phyloP scores from a whole-genome alignment of 2,797 vertebrate genomes.

The Falco columbarius region DNA sequence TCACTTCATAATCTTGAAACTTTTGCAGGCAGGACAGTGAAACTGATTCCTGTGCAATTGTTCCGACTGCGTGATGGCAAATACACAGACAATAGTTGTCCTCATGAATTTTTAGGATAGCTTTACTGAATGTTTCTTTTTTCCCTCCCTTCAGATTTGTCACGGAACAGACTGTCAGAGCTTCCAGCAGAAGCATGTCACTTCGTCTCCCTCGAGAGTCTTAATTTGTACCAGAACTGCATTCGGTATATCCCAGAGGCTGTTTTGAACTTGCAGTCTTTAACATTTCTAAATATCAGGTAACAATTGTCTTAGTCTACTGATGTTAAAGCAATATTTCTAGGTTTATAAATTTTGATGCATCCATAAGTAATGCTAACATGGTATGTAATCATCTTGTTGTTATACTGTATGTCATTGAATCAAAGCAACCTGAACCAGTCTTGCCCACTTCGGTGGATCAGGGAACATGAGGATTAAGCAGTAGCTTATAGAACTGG shows the following conservation, averaged over 20 bases:
- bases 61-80: not conserved
- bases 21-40: not conserved
- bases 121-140: not conserved
- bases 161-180: conserved; percentile 91
- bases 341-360: not conserved
- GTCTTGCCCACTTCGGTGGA: not conserved
- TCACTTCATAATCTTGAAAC: not conserved
- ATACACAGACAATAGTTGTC: not conserved
- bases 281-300: conserved; percentile 97
- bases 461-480: not conserved
- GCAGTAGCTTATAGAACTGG: not conserved
- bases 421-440: not conserved
- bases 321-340: too few species aligned
- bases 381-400: fast-evolving
- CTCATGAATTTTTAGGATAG: not conserved
- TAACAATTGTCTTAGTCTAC: conserved; percentile 64
- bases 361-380: not conserved
- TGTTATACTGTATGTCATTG: not conserved
- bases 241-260: conserved; percentile 91
- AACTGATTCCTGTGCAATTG: not conserved
- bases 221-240: conserved; percentile 98
- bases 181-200: conserved; percentile 90
- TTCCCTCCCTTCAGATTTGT: conserved; percentile 82
- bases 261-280: conserved; percentile 89
- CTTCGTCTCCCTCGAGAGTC: conserved; percentile 93